Evolutionary conservation across 2,888 invertebrate genomes (phyloP).

Genomic region (Harpalus rufipes): DNA sequence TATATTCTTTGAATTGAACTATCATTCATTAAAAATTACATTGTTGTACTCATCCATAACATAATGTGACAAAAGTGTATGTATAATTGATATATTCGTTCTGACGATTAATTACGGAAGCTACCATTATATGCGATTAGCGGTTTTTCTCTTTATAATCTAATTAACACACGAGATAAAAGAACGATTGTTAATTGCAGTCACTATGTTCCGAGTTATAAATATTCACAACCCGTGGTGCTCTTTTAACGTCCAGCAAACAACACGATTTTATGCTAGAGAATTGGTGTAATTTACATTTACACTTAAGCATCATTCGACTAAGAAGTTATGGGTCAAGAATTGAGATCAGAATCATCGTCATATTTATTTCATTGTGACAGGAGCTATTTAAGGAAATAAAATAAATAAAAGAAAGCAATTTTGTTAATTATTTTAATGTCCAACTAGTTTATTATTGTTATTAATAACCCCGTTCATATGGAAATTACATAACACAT

Average conservation of each 20-base stretch:
- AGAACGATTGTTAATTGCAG: conserved; percentile 40
- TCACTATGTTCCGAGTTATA: conserved; percentile 25
- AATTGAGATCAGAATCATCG: no score
- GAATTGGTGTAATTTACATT: not conserved
- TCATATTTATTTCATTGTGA: no score
- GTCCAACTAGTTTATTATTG: no score
- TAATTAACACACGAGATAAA: conserved; percentile 30
- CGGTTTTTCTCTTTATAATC: conserved; percentile 43
- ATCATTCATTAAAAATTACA: not conserved
- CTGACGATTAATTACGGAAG: conserved; percentile 14
- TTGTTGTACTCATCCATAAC: not conserved
- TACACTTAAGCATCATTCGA: no score
- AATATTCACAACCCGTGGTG: conserved; percentile 11
- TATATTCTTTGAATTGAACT: not conserved
- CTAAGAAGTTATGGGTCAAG: no score
- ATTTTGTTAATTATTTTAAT: no score
- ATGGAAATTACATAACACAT: no score
- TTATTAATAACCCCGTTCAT: no score
- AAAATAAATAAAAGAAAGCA: not conserved
- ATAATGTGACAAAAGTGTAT: not conserved
- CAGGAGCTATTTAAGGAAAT: no score
- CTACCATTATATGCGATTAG: not conserved
- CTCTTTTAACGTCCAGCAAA: not conserved
- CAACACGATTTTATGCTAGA: not conserved
- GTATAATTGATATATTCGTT: conserved; percentile 13